phyloP scores from a whole-genome alignment of 2,888 invertebrate genomes.

The Parascotia fuliginaria region DNA sequence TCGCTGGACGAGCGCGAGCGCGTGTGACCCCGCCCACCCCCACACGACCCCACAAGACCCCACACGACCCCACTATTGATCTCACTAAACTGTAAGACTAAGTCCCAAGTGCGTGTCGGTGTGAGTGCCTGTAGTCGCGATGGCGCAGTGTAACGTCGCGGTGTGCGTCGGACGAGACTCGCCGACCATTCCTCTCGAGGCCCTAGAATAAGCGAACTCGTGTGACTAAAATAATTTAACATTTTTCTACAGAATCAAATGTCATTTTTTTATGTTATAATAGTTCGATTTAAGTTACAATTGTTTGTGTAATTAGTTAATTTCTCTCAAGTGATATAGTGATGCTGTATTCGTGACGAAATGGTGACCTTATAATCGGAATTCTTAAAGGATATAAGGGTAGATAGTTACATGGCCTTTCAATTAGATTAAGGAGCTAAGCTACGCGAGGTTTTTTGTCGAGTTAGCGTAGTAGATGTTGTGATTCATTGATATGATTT shows the following conservation, averaged over 20 bases:
- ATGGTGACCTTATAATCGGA: constrained; percentile 82
- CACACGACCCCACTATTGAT: constrained; percentile 69
- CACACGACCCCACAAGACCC: no score
- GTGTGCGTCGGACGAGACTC: not conserved
- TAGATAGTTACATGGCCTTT: constrained; percentile 83
- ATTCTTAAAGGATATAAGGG: constrained; percentile 82
- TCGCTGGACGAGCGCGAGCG: constrained; percentile 81
- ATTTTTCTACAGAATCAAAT: constrained; percentile 75
- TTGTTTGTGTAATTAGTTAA: constrained; percentile 71
- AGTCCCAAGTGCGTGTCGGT: constrained; percentile 75
- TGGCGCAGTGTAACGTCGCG: constrained; percentile 52
- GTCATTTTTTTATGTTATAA: constrained; percentile 62
- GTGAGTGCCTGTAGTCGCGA: constrained; percentile 81
- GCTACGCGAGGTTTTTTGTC: constrained; percentile 68
- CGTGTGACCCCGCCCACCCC: constrained; percentile 58
- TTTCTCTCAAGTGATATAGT: constrained; percentile 82
- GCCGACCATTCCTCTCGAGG: constrained; percentile 62
- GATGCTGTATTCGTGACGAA: constrained; percentile 76
- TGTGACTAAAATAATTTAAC: constrained; percentile 76
- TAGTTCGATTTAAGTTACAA: constrained; percentile 58
- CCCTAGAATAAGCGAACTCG: constrained; percentile 74
- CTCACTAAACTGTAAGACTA: constrained; percentile 80
- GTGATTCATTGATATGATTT: constrained; percentile 66
- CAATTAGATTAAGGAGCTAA: constrained; percentile 71
- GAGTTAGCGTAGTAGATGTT: constrained; percentile 66